A percentile compares a stretch with the other conserved stretches of the same genome.
Evolutionary conservation across 2,113 vertebrate genomes (phyloP).

Genomic region (human (Homo sapiens)): DNA sequence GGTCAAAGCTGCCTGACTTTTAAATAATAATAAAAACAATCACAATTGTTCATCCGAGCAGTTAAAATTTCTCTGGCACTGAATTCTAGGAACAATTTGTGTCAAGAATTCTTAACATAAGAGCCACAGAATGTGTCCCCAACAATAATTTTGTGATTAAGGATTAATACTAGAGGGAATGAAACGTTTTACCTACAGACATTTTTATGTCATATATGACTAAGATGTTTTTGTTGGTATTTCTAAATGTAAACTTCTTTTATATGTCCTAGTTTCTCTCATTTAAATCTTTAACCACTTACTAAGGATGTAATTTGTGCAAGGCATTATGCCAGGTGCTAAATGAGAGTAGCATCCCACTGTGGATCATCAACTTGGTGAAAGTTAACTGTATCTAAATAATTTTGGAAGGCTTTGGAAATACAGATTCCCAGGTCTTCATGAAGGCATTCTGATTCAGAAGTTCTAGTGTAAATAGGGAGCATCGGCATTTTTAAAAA

Average conservation of each 20-base stretch:
- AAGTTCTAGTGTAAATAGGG: not conserved
- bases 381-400: conserved; percentile 5
- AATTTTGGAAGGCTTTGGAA: conserved; percentile 1
- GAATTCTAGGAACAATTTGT: not conserved
- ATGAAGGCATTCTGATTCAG: not conserved
- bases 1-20: not conserved
- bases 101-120: not conserved
- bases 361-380: not conserved
- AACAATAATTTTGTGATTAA: not conserved
- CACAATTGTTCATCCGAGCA: not conserved
- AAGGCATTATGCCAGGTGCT: not conserved
- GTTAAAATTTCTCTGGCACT: not conserved
- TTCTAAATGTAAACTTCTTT: conserved; percentile 12
- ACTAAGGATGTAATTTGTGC: not conserved
- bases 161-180: not conserved
- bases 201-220: not conserved
- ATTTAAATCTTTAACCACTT: conserved; percentile 32
- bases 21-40: not conserved
- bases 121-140: not conserved
- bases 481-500: not conserved
- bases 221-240: not conserved
- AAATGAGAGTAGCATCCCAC: not conserved
- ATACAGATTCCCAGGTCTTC: not conserved
- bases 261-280: not conserved
- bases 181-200: not conserved